Percentiles rank a stretch among this genome's conserved stretches.
phyloP scores from a whole-genome alignment of 2,797 vertebrate genomes.

The Graptemys geographica region DNA sequence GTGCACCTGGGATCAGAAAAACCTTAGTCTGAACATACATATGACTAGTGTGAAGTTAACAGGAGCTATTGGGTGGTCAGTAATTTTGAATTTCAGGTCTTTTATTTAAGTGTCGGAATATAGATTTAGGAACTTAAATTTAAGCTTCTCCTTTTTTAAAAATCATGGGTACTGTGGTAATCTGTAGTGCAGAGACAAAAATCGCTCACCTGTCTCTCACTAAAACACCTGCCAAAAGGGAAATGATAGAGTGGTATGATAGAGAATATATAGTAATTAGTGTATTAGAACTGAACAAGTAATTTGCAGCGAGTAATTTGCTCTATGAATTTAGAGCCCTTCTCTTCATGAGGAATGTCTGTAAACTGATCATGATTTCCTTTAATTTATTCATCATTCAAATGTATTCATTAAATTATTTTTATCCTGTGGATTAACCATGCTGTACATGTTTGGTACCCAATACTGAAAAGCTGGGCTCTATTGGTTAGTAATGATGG shows the following conservation, averaged over 20 bases:
- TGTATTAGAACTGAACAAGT: neutral
- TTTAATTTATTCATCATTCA: neutral
- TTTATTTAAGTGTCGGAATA: neutral
- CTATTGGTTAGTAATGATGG: neutral
- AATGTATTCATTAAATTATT: neutral
- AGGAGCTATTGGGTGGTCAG: neutral
- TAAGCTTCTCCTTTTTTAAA: neutral
- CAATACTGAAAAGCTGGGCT: neutral
- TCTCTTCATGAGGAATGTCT: neutral
- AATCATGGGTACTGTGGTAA: neutral
- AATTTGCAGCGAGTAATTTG: neutral
- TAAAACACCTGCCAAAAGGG: neutral
- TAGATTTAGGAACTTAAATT: neutral
- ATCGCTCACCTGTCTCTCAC: neutral
- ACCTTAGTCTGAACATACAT: neutral
- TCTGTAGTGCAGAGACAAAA: neutral
- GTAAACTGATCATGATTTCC: neutral
- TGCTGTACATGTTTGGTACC: rapidly evolving
- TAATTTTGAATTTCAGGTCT: neutral
- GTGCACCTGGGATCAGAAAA: neutral
- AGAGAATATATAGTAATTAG: neutral
- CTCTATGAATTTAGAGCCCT: neutral
- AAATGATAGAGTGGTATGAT: neutral
- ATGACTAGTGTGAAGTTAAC: neutral
- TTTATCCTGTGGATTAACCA: neutral